Conservation (phyloP, 35 echinoderm and acorn worm genomes). For the Strongylocentrotus purpuratus region DNA sequence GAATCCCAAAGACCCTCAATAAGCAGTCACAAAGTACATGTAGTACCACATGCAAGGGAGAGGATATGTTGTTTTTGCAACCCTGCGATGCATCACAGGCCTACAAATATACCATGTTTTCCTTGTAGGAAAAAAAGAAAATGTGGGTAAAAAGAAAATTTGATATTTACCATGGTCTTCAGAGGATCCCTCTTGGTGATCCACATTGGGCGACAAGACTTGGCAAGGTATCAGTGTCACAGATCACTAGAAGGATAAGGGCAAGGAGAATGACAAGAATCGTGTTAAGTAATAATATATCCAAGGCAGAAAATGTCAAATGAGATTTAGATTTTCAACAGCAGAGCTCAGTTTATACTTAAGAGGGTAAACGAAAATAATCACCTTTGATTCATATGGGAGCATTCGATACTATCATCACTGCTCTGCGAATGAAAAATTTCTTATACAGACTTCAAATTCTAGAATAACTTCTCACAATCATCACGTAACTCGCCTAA, state of each 20-base stretch:
- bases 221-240: not conserved
- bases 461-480: no score
- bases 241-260: not conserved
- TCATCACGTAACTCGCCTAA: no score
- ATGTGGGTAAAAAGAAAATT: no score
- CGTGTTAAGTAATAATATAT: not conserved
- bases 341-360: constrained; percentile 27
- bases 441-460: no score
- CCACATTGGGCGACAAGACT: not conserved
- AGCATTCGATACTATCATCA: constrained; percentile 42
- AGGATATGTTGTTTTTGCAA: no score
- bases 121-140: not conserved
- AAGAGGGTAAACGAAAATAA: constrained; percentile 56
- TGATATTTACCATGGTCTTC: not conserved
- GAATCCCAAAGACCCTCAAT: no score
- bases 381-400: constrained; percentile 41
- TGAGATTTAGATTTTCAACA: not conserved
- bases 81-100: no score
- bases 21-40: no score
- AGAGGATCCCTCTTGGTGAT: not conserved
- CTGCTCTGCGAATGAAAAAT: not conserved
- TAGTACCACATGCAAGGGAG: no score
- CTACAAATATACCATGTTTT: no score
- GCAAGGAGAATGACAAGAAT: not conserved
- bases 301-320: not conserved